Conservation (phyloP, 2,797 vertebrate genomes). For the Synaphobranchus kaupii region DNA sequence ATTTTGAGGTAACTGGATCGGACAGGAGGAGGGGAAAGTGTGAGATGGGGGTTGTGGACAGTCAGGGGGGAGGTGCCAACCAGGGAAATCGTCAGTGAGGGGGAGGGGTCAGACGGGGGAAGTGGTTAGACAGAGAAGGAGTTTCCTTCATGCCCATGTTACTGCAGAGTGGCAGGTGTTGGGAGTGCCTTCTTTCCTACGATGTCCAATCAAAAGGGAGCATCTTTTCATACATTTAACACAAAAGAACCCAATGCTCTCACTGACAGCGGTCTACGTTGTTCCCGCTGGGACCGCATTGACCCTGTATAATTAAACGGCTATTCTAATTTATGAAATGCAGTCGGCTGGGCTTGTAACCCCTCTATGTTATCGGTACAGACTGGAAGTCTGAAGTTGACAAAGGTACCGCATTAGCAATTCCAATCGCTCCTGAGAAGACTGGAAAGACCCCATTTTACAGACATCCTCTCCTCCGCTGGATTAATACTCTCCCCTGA, state of each 20-base stretch:
- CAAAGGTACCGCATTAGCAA: slow-evolving; percentile 17
- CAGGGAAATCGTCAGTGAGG: too few relatives aligned
- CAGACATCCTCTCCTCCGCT: neutral
- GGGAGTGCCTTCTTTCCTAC: neutral
- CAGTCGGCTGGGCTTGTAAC: neutral
- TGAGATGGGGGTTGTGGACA: too few relatives aligned
- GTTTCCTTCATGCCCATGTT: too few relatives aligned
- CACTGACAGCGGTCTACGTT: neutral
- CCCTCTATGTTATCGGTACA: neutral
- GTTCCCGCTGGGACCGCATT: neutral
- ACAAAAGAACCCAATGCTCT: neutral
- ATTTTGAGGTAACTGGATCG: neutral
- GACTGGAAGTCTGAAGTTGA: neutral
- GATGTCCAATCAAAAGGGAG: neutral
- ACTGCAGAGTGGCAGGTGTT: neutral
- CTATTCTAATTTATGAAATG: slow-evolving; percentile 15
- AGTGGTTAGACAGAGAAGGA: too few relatives aligned
- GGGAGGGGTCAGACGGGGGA: too few relatives aligned
- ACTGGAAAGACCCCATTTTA: neutral
- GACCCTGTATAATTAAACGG: slow-evolving; percentile 13
- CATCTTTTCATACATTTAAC: neutral
- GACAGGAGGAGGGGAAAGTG: too few relatives aligned
- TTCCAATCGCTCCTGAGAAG: neutral
- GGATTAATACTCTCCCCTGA: neutral
- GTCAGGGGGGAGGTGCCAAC: too few relatives aligned